phyloP scores from a whole-genome alignment of 2,888 invertebrate species.

The Ormyrus labotus region DNA sequence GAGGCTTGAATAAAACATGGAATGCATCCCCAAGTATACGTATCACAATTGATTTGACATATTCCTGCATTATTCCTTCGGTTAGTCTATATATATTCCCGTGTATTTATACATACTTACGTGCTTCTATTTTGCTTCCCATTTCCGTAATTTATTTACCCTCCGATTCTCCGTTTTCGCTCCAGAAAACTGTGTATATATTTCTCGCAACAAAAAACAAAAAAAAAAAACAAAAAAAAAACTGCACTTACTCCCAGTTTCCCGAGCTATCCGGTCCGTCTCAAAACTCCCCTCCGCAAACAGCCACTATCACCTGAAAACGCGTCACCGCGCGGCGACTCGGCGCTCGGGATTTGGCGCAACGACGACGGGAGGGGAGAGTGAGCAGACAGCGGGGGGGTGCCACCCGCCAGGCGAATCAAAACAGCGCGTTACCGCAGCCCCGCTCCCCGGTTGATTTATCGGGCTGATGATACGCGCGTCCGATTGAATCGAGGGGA shows the following conservation, averaged over 20 bases:
- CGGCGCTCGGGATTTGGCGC: too few species aligned
- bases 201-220: too few species aligned
- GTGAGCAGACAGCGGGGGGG: constrained; percentile 53
- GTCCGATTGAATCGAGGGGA: constrained; percentile 62
- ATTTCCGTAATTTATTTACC: constrained; percentile 11
- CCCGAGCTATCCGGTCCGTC: too few species aligned
- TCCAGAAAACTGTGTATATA: too few species aligned
- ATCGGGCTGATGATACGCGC: constrained; percentile 67
- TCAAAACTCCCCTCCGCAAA: too few species aligned
- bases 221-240: too few species aligned
- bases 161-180: too few species aligned
- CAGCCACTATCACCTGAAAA: too few species aligned
- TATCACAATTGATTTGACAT: constrained; percentile 52
- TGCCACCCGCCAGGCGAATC: constrained; percentile 70
- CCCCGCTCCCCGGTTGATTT: constrained; percentile 66
- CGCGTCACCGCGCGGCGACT: too few species aligned
- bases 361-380: background rate
- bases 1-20: constrained; percentile 48
- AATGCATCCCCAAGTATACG: background rate
- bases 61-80: constrained; percentile 34
- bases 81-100: constrained; percentile 11
- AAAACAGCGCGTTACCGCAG: constrained; percentile 68
- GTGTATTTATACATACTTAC: background rate
- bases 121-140: background rate
- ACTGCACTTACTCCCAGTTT: too few species aligned